A percentile compares a stretch with the other conserved stretches of the same genome.
These are phyloP conservation scores for Xylota sylvarum DNA, from an alignment of 2,888 invertebrate genomes.

Conservation along the genomic window DNA sequence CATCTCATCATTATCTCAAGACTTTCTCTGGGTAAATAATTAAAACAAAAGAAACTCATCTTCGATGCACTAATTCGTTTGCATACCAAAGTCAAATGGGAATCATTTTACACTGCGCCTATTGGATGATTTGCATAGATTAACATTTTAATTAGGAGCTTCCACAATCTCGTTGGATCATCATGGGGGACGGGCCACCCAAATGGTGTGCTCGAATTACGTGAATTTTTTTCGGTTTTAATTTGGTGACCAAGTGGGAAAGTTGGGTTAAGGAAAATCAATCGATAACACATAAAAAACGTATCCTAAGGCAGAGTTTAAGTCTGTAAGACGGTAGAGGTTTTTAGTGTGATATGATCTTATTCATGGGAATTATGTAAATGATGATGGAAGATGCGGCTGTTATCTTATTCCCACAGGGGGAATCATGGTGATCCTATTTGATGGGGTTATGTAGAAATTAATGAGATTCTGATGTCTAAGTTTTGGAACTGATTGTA, in stretches of 20 bases:
- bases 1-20: conserved; percentile 1
- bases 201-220: conserved; percentile 3
- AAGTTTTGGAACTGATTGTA: background rate
- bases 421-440: background rate
- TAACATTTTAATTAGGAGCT: conserved; percentile 30
- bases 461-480: conserved; percentile 18
- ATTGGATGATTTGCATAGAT: conserved; percentile 35
- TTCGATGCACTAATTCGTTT: conserved; percentile 31
- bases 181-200: conserved; percentile 18
- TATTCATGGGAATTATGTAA: conserved; percentile 34
- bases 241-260: conserved; percentile 18
- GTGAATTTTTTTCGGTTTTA: conserved; percentile 11
- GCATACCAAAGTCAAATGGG: background rate
- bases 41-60: conserved; percentile 29
- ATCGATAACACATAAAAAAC: conserved; percentile 13
- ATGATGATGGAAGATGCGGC: conserved; percentile 13
- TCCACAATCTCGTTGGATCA: background rate
- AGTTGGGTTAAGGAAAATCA: conserved; percentile 6
- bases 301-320: background rate
- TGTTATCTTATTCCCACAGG: conserved; percentile 33
- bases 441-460: background rate
- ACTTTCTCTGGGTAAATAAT: conserved; percentile 39
- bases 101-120: conserved; percentile 1
- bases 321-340: background rate
- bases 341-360: background rate